Base-by-base conservation (phyloP, 37 sponge, comb jelly and placozoan genomes). In the Chondrosia reniformis region DNA sequence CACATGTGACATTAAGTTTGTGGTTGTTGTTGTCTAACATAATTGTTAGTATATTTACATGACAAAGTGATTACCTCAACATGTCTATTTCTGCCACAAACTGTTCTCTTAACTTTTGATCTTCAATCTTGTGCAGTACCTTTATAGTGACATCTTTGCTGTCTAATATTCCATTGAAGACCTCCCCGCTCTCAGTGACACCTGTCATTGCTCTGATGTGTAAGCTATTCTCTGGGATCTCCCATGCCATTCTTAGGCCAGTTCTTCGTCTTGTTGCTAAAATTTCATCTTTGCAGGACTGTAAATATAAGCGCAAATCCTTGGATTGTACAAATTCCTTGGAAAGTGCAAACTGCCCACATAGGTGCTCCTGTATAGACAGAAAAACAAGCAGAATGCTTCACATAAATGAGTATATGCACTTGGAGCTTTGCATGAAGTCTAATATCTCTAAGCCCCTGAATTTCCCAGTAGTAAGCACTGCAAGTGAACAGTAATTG, bases 51-150 rank as follows among this genome's bases (percentile, higher is more conserved):
- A n/a, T n/a, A n/a, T n/a, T n/a, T n/a, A n/a, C n/a, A n/a, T n/a
- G n/a, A n/a, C n/a, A n/a, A n/a, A n/a, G n/a, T n/a, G n/a, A n/a
- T 33, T 27, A 86, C 88, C 83, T 63, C 79, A 87, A 64, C 5
- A 87, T 78, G 4, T 78, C 79, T 1, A 82, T 82, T 73, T 87
- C 88, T 52, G 80, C 57, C 1, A 46, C 56, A 75, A 87, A 87
- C 34, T 83, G 72, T 7, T 87, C 67, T 32, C 77, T 76, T 21
- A 67, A 71, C 27, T 67, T 54, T 27, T 78, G 46, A 22, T 59
- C 67, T 15, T 67, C 37, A 30, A 75, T 78, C 9, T 83, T 83
- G 24, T 77, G 79, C 10, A 87, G 74, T 33, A 82, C 67, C 79
- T 87, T 87, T 6, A 87, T 78, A 33, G 88, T 82, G 30, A 87